phyloP scores from a whole-genome alignment of 2,888 invertebrate genomes.

The Euzetes globulus region DNA sequence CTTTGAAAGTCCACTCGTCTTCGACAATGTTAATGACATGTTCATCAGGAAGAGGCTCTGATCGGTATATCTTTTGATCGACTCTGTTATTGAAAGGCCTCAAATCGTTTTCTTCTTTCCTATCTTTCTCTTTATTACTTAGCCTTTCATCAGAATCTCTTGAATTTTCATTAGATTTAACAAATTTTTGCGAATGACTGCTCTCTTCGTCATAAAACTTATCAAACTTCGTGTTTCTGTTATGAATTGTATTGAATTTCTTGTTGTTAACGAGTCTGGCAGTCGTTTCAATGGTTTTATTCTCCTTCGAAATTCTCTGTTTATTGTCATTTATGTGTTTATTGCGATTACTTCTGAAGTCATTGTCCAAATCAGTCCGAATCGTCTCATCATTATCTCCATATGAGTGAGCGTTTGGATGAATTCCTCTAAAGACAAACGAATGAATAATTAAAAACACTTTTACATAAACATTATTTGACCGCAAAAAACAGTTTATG shows the following conservation, averaged over 20 bases:
- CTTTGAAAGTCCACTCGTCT: constrained; percentile 17
- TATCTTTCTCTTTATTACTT: not conserved
- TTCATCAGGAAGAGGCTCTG: not conserved
- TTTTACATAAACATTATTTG: too few species aligned
- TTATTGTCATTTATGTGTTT: too few species aligned
- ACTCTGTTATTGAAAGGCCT: not conserved
- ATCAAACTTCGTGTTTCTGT: too few species aligned
- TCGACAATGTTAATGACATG: not conserved
- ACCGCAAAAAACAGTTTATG: too few species aligned
- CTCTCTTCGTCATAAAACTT: too few species aligned
- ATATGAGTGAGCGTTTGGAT: not conserved
- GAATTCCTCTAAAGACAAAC: not conserved
- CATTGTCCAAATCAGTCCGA: not conserved
- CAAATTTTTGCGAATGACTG: too few species aligned
- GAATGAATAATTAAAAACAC: too few species aligned
- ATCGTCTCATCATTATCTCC: not conserved
- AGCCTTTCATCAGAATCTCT: not conserved
- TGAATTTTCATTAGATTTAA: not conserved
- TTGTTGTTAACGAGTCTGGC: too few species aligned
- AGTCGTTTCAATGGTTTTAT: too few species aligned
- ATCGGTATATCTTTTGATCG: not conserved
- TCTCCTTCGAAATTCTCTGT: too few species aligned
- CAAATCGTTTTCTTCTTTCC: not conserved
- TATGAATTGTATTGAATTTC: too few species aligned
- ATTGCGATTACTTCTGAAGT: too few species aligned